Base-by-base conservation (phyloP, 2,797 vertebrate species). In the Chaunax sp. region DNA sequence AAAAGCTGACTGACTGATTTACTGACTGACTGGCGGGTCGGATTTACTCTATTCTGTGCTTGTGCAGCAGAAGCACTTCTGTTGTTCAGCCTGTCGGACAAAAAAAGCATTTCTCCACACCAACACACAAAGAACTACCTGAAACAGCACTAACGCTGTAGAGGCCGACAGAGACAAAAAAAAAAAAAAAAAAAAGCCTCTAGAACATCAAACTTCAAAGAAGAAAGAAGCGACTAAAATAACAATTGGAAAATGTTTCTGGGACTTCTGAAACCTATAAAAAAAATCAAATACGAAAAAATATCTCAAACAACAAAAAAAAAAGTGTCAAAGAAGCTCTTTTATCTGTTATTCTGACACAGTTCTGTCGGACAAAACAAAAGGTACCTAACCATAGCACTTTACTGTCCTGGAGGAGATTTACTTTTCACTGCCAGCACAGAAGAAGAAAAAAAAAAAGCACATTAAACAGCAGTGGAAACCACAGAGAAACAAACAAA, bases 311-410 rank as follows among this genome's bases (percentile, higher is more conserved):
- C 25, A 40, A 44, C 44, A 64, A 70, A 78, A 78, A 77, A 78
- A 52, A 69, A 86, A 41, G 22, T 72, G 84, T 86, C 85, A 85
- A 80, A 86, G 77, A 61, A 68, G 65, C 70, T 76, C 85, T 90
- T 92, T 91, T 78, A 91, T 90, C 87, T 77, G 64, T 15, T 50
- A 58, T 81, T 84, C 83, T 89, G 88, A 90, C 91, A 92, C 87
- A 89, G 87, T 91, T 92, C 90, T 90, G 90, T 92, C 86, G 74
- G 82, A 88, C 88, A 89, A 89, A 89, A 88, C 88, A 90, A 91
- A 90, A 86, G 85, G 84, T 82, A 81, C 79, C 84, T 90, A 90
- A 91, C 84, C 83, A 85, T 85, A 86, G 86, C 81, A 80, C n/a
- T 91, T 91, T 91, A 90, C 70, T 44, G 87, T 89, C 88, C 89